Conservation (phyloP, 2,888 invertebrate species). For the Spilarctia lutea region DNA sequence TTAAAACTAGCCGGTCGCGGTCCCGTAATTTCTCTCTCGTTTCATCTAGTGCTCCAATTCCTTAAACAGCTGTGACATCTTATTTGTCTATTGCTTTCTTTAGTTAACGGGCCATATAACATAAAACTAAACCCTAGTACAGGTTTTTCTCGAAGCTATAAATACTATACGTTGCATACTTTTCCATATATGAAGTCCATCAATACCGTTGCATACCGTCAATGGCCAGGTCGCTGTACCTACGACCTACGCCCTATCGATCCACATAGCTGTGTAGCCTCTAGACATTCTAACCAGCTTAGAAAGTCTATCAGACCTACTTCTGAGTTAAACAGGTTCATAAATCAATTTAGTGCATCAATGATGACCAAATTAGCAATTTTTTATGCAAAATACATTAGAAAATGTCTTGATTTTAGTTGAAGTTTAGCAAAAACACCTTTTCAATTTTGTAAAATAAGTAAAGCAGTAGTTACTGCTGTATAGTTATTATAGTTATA, state of each 20-base stretch:
- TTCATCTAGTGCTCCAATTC: neutral
- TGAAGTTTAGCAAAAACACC: neutral
- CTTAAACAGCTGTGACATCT: neutral
- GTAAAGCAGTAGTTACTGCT: too few relatives aligned
- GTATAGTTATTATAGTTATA: too few relatives aligned
- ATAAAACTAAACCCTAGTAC: neutral
- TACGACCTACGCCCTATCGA: constrained; percentile 79
- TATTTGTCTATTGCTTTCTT: neutral
- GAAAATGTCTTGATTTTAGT: neutral
- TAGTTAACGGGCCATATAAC: neutral
- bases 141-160: neutral
- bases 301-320: constrained; percentile 39
- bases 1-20: neutral
- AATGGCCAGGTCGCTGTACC: constrained; percentile 73
- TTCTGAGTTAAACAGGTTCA: constrained; percentile 11
- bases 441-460: neutral
- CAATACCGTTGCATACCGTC: constrained; percentile 77
- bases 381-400: neutral
- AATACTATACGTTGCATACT: neutral
- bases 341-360: neutral
- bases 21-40: neutral
- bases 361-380: too few relatives aligned
- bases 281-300: constrained; percentile 41
- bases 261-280: constrained; percentile 68
- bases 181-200: constrained; percentile 60